phyloP scores from a whole-genome alignment of 2,888 invertebrate genomes.

The Pristionchus japonicus region DNA sequence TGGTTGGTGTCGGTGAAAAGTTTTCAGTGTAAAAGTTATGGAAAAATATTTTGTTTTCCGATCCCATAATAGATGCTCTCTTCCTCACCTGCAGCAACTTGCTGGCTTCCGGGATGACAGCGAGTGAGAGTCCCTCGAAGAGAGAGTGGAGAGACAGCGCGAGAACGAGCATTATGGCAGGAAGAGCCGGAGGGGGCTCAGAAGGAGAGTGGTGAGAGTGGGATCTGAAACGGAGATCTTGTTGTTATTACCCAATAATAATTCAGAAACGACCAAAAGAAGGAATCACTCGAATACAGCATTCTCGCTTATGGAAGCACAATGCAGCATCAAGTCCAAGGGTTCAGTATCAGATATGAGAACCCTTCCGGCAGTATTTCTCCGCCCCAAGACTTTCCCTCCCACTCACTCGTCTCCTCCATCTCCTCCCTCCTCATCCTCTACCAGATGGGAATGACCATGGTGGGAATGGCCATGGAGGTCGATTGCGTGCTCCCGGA shows the following conservation, averaged over 20 bases:
- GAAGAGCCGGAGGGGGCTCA: conserved; percentile 6
- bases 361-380: neutral
- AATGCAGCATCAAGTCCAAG: neutral
- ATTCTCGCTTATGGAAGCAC: neutral
- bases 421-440: conserved; percentile 1
- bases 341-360: neutral
- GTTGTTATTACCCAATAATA: too few relatives aligned
- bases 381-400: neutral
- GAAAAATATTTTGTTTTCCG: too few relatives aligned
- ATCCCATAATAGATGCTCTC: too few relatives aligned
- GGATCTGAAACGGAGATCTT: too few relatives aligned
- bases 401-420: neutral
- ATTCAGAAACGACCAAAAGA: conserved; percentile 78
- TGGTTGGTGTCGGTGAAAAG: too few relatives aligned
- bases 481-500: conserved; percentile 51
- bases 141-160: conserved; percentile 79
- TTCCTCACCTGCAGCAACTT: conserved; percentile 67
- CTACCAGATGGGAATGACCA: conserved; percentile 20
- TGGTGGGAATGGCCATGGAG: conserved; percentile 28
- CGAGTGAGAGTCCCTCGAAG: conserved; percentile 81
- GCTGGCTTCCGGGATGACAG: conserved; percentile 76
- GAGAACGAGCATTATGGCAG: conserved; percentile 30
- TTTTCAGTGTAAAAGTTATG: too few relatives aligned
- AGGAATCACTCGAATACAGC: conserved; percentile 81
- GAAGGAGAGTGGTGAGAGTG: neutral